A percentile compares a stretch with the other conserved stretches of the same genome.
phyloP scores from a whole-genome alignment of 2,888 invertebrate species.

The Melinaea marsaeus region DNA sequence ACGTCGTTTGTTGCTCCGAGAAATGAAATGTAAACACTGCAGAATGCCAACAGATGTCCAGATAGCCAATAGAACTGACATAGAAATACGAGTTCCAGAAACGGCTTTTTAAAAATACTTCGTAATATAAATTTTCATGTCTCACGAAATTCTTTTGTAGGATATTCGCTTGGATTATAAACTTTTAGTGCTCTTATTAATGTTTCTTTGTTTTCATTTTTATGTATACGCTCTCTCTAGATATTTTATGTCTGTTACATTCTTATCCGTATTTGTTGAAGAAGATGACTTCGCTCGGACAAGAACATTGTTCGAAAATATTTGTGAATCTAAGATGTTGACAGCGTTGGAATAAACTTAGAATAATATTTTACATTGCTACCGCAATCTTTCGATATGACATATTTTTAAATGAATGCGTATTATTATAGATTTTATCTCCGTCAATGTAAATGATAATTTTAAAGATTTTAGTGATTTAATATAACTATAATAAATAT shows the following conservation, averaged over 20 bases:
- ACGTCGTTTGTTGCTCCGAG: slow-evolving; percentile 66
- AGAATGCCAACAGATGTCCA: slow-evolving; percentile 72
- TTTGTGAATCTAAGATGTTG: slow-evolving; percentile 51
- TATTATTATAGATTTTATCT: too few relatives aligned
- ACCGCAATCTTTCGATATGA: too few relatives aligned
- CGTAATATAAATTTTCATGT: not conserved
- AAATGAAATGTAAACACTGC: slow-evolving; percentile 75
- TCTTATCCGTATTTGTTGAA: slow-evolving; percentile 64
- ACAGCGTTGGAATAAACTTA: slow-evolving; percentile 9
- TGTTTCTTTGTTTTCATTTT: slow-evolving; percentile 6
- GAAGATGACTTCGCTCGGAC: slow-evolving; percentile 71
- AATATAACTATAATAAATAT: too few relatives aligned
- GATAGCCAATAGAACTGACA: slow-evolving; percentile 69
- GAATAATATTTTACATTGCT: slow-evolving; percentile 1
- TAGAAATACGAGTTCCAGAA: slow-evolving; percentile 46
- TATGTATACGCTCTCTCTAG: slow-evolving; percentile 40
- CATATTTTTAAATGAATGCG: too few relatives aligned
- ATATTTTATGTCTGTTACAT: slow-evolving; percentile 40
- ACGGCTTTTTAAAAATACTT: slow-evolving; percentile 26
- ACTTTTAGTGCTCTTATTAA: not conserved
- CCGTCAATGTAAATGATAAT: too few relatives aligned
- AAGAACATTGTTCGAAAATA: slow-evolving; percentile 64
- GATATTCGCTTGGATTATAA: not conserved
- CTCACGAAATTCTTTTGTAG: not conserved
- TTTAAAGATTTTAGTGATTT: too few relatives aligned